Conservation (phyloP, 1,140 invertebrate genomes). For the Trigoniulus corallinus region DNA sequence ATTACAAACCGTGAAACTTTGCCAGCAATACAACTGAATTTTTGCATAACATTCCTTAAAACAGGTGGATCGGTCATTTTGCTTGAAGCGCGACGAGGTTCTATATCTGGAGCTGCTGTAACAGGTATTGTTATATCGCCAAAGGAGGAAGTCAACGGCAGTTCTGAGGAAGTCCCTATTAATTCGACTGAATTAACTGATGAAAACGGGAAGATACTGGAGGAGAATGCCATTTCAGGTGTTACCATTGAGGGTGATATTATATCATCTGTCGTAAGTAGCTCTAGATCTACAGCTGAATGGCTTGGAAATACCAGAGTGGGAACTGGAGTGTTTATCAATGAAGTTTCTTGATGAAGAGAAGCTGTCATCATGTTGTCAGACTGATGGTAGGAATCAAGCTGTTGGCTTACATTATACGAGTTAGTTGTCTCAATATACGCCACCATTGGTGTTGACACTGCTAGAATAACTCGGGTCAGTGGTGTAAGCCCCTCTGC, state of each 20-base stretch:
- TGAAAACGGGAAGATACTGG: too few relatives aligned
- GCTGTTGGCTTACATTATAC: constrained; percentile 12
- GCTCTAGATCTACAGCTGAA: constrained; percentile 13
- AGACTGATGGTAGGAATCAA: constrained; percentile 4
- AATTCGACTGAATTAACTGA: constrained; percentile 11
- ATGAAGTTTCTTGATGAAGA: constrained; percentile 8
- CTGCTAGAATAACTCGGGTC: constrained; percentile 21
- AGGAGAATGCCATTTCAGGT: background rate
- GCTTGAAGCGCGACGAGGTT: background rate
- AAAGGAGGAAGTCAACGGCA: too few relatives aligned
- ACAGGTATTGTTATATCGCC: too few relatives aligned
- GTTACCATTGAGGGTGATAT: constrained; percentile 1
- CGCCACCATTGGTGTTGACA: constrained; percentile 21
- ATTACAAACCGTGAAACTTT: constrained; percentile 33
- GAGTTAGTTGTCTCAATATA: constrained; percentile 9
- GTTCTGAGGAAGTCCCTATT: too few relatives aligned
- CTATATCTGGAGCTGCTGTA: background rate
- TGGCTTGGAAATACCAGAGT: constrained; percentile 13
- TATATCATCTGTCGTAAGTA: too few relatives aligned
- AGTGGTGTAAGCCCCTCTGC: constrained; percentile 20
- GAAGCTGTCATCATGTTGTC: background rate
- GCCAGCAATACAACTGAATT: constrained; percentile 30
- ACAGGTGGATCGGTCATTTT: constrained; percentile 12
- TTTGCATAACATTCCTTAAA: constrained; percentile 16
- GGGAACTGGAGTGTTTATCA: constrained; percentile 9